These are phyloP conservation scores for Acanthochromis polyacanthus DNA, from an alignment of 2,113 vertebrate genomes.

Conservation along the genomic window DNA sequence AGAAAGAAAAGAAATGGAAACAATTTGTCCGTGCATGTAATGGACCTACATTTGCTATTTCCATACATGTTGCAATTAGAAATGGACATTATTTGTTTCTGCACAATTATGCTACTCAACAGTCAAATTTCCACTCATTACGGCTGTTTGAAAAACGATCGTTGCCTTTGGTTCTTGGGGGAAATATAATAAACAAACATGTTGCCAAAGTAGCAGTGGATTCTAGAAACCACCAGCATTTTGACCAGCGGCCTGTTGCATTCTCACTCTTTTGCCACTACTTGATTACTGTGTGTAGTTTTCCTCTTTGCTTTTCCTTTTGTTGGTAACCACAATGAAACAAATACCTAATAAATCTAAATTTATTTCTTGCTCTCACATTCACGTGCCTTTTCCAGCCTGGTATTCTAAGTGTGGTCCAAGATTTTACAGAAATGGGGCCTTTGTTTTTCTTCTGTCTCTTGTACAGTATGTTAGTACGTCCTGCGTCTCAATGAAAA, in stretches of 20 bases:
- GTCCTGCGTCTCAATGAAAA: neutral
- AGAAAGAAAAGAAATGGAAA: slow-evolving; percentile 8
- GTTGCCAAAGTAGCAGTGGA: slow-evolving; percentile 33
- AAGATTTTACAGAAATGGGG: neutral
- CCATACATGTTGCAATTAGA: slow-evolving; percentile 36
- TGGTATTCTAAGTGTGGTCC: neutral
- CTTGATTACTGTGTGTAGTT: slow-evolving; percentile 12
- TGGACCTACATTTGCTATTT: slow-evolving; percentile 26
- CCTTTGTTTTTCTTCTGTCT: neutral
- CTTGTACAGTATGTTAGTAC: neutral
- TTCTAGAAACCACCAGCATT: neutral
- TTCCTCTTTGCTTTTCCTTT: slow-evolving; percentile 2
- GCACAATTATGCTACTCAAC: slow-evolving; percentile 36
- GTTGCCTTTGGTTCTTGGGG: slow-evolving; percentile 21
- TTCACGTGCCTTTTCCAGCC: neutral
- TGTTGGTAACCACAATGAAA: slow-evolving; percentile 13
- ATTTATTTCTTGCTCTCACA: neutral
- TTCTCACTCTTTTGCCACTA: neutral
- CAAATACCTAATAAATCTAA: slow-evolving; percentile 26
- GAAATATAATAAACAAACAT: slow-evolving; percentile 38
- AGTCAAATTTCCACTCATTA: slow-evolving; percentile 8
- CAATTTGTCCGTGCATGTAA: neutral
- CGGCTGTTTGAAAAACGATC: slow-evolving; percentile 28
- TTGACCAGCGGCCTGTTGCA: slow-evolving; percentile 13
- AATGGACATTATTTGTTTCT: slow-evolving; percentile 46